Evolutionary conservation across 2,113 vertebrate species (phyloP).

Genomic region (Girardinichthys multiradiatus): DNA sequence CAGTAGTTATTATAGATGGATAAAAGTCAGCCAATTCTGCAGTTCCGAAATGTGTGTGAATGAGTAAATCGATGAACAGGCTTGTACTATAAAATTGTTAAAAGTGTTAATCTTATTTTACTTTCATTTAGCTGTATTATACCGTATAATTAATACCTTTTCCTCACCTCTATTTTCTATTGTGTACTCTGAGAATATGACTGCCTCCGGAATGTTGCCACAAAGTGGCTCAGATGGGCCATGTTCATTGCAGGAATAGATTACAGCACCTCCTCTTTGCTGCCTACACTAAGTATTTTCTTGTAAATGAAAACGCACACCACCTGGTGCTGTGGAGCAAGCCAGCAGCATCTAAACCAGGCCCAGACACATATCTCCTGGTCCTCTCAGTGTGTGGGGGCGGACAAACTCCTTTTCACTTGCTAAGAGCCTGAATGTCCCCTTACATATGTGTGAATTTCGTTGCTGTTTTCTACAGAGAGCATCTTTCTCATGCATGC

Average conservation of each 20-base stretch:
- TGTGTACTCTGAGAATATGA: neutral
- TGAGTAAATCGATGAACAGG: neutral
- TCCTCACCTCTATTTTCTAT: constrained; percentile 2
- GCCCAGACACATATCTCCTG: constrained; percentile 69
- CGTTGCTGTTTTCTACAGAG: constrained; percentile 37
- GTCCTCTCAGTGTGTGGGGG: constrained; percentile 63
- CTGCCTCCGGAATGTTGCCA: constrained; percentile 12
- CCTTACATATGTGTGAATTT: constrained; percentile 58
- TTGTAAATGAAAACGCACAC: constrained; percentile 73
- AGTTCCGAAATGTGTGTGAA: neutral
- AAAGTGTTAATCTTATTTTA: no score
- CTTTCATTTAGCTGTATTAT: neutral
- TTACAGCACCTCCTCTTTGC: constrained; percentile 70
- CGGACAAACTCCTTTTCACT: constrained; percentile 65
- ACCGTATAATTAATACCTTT: neutral
- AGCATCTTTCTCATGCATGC: constrained; percentile 33
- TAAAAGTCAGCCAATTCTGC: neutral
- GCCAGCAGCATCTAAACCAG: constrained; percentile 70
- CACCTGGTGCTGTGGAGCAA: constrained; percentile 69
- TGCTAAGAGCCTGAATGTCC: constrained; percentile 56
- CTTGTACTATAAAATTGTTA: neutral
- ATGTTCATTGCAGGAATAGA: constrained; percentile 51
- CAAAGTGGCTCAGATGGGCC: constrained; percentile 40
- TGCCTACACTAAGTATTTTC: constrained; percentile 71
- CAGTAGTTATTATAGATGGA: neutral